phyloP scores from a whole-genome alignment of 2,797 vertebrate species.

The Mycteria americana region DNA sequence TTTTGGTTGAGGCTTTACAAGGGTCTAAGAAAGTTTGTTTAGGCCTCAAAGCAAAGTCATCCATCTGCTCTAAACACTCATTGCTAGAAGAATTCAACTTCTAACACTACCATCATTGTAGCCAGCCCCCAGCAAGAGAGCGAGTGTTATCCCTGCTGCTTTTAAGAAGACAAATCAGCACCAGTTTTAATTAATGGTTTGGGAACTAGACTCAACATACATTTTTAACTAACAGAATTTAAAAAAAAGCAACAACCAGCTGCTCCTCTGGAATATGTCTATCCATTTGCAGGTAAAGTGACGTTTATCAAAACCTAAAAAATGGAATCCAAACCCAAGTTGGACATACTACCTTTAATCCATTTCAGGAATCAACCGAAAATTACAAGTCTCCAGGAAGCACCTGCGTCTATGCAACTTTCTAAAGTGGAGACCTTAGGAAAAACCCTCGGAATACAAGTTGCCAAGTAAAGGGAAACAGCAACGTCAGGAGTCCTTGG shows the following conservation, averaged over 20 bases:
- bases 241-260: neutral
- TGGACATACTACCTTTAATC: neutral
- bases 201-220: neutral
- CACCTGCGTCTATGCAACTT: neutral
- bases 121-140: neutral
- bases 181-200: neutral
- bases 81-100: neutral
- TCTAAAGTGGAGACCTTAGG: neutral
- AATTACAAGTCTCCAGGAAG: neutral
- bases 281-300: neutral
- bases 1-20: constrained; percentile 19
- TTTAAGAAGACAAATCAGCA: neutral
- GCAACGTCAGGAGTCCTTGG: neutral
- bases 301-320: neutral
- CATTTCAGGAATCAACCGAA: neutral
- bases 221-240: neutral
- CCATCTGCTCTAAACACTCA: neutral
- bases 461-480: neutral
- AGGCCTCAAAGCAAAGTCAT: neutral
- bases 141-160: neutral
- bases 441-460: neutral
- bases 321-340: neutral
- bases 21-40: constrained; percentile 6
- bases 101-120: neutral
- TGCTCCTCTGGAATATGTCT: neutral